Conservation (phyloP, 2,113 vertebrate species). For the Irena cyanogastra region DNA sequence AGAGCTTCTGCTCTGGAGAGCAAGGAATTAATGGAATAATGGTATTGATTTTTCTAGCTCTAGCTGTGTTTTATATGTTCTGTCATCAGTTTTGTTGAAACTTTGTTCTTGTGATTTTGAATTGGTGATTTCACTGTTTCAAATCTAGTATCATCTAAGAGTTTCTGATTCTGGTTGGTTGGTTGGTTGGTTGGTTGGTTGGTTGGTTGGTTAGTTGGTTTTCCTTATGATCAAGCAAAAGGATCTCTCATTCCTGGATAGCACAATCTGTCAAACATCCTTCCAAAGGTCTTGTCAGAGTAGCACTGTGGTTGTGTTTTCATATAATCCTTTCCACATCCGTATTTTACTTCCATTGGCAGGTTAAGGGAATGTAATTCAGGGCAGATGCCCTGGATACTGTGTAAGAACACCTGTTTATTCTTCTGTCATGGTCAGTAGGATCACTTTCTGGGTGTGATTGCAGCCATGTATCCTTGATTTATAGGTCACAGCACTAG, state of each 20-base stretch:
- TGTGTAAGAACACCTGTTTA: not conserved
- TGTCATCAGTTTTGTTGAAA: not conserved
- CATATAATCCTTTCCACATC: not conserved
- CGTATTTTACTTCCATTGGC: not conserved
- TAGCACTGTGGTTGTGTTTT: not conserved
- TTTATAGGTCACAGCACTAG: not conserved
- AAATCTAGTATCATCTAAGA: not conserved
- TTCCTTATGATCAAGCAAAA: not conserved
- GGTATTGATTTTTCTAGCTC: not conserved
- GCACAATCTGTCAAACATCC: not conserved
- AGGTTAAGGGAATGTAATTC: not conserved
- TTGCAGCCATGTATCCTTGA: not conserved
- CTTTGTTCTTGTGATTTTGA: not conserved
- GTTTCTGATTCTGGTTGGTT: not conserved
- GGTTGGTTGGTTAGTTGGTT: too few species aligned
- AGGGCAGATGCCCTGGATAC: not conserved
- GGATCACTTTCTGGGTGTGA: not conserved
- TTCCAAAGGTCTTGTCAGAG: not conserved
- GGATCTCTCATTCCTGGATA: not conserved
- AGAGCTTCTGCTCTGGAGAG: not conserved
- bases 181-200: not conserved
- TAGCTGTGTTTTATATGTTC: not conserved
- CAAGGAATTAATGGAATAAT: not conserved
- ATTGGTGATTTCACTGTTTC: not conserved
- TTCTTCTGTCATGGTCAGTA: not conserved